Percentiles rank a stretch among this genome's conserved stretches.
Evolutionary conservation across 2,797 vertebrate genomes (phyloP).

Genomic region (Lepilemur septentrionalis): DNA sequence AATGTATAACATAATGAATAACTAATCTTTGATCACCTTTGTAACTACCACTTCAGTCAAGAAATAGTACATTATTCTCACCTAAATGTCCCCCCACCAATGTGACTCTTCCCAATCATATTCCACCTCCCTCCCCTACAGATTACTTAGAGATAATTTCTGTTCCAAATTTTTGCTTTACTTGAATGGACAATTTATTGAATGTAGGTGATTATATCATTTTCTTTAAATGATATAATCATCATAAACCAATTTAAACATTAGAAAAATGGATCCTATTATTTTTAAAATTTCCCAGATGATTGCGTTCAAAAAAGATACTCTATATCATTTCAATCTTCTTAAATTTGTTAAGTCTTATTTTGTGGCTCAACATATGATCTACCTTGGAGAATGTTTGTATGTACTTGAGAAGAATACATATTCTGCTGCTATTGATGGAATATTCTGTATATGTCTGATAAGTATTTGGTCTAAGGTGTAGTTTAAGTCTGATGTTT

Average conservation of each 20-base stretch:
- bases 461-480: background rate
- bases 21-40: background rate
- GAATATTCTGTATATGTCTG: background rate
- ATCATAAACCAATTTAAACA: background rate
- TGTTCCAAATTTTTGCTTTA: background rate
- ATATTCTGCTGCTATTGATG: background rate
- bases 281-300: background rate
- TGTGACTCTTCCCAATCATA: background rate
- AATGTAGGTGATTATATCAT: background rate
- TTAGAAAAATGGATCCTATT: background rate
- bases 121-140: background rate
- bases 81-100: background rate
- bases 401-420: background rate
- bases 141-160: background rate
- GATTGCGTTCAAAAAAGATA: background rate
- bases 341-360: background rate
- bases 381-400: background rate
- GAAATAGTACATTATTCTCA: background rate
- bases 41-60: background rate
- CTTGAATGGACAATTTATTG: background rate
- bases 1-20: background rate
- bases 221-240: background rate
- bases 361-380: background rate
- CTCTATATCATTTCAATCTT: background rate
- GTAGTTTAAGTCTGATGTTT: background rate